Base-by-base conservation (phyloP, 1,140 invertebrate genomes). In the Melipona quadrifasciata region DNA sequence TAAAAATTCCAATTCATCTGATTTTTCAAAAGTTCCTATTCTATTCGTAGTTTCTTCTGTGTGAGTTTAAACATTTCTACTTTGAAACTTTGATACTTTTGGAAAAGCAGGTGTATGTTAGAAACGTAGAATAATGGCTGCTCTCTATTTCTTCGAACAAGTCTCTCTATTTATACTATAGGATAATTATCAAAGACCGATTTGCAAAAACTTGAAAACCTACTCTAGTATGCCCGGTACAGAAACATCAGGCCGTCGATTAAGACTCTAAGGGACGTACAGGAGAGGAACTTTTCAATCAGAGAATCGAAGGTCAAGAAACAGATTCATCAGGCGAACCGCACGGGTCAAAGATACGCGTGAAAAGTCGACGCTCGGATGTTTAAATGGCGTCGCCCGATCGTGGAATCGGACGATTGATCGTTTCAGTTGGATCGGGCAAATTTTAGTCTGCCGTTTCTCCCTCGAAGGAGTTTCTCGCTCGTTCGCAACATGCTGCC, bases 371-470 rank as follows among this genome's bases (percentile, higher is more conserved):
- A 64, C 47, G 24, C 21, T 71, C 82, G 67, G 10, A 55, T 61
- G 55, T 79, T 79, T 64, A 12, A 79, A 79, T 79, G 75, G 67
- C 58, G 31, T 11, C 55, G 21, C 14, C 4, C 47, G 39, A 47
- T 58, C 6, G 27, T 10, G 51, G 51, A 78, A 53, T 39, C 58
- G 34, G 6, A 34, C n/a, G n/a, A 31, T 6, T 39, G 6, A 71
- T 80, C 68, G 57, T 34, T 34, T 57, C 19, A 19, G 19, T 39
- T 68, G 5, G 39, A 68, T 31, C 39, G 21, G 27, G 31, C 4
- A 57, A 85, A 85, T 85, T 85, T 82, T 53, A 82, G 53, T 75
- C 10, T n/a, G 14, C 16, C 24, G 47, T 55, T 64, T n/a, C 12
- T 47, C 27, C 39, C 34, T 12, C 27, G 5, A 57, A 6, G 39